Conservation (phyloP, 2,888 invertebrate species). For the Brassicogethes aeneus region DNA sequence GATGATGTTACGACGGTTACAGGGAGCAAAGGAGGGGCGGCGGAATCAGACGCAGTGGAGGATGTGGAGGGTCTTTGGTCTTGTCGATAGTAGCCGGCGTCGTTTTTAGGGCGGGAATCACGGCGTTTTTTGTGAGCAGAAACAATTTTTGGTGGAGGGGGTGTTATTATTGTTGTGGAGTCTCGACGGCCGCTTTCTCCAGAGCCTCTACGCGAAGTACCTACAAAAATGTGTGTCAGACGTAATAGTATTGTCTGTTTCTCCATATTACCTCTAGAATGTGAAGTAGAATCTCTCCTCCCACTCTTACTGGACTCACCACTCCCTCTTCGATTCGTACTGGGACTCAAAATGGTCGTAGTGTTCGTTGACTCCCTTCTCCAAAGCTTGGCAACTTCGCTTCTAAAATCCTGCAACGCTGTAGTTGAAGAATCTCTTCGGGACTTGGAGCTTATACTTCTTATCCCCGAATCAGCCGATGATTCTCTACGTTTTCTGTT, state of each 20-base stretch:
- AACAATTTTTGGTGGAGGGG: conserved; percentile 50
- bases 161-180: conserved; percentile 50
- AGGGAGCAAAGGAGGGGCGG: conserved; percentile 37
- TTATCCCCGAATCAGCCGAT: conserved; percentile 78
- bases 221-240: no score
- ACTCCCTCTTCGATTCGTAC: conserved; percentile 48
- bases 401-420: conserved; percentile 55
- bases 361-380: conserved; percentile 53
- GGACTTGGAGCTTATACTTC: conserved; percentile 58
- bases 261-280: conserved; percentile 35
- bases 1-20: conserved; percentile 13
- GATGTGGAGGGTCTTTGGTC: conserved; percentile 64
- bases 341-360: conserved; percentile 44
- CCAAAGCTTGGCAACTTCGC: conserved; percentile 66
- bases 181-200: conserved; percentile 64
- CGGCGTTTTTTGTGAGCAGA: conserved; percentile 51
- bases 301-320: conserved; percentile 46
- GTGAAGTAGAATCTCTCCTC: conserved; percentile 56
- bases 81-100: conserved; percentile 48
- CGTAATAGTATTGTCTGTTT: no score
- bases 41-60: conserved; percentile 64
- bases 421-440: conserved; percentile 62
- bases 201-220: conserved; percentile 58
- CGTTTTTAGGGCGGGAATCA: conserved; percentile 47
- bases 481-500: conserved; percentile 73